Base-by-base conservation (phyloP, 2,797 vertebrate species). In the Erethizon dorsatum region DNA sequence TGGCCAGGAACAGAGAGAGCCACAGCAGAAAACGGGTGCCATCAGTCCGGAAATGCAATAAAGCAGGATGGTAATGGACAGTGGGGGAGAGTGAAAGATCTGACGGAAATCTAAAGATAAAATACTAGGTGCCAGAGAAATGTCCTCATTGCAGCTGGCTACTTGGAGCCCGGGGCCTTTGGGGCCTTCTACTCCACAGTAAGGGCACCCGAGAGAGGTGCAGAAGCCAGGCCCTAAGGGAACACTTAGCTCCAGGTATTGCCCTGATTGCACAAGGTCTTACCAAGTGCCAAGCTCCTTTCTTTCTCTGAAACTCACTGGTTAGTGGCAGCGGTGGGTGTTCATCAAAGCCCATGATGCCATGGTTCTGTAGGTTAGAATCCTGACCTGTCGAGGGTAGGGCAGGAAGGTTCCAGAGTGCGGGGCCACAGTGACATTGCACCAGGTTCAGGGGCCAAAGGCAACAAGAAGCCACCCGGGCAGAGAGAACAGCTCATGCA, bases 371-470 rank as follows among this genome's bases (percentile, higher is more conserved):
- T 56, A 14, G 5, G 20, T 45, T 26, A 28, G 28, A 26, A 1
- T 78, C 41, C 24, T 18, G 5, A 14, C 24, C 4, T 33, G 20
- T 0, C 0, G 1, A 82, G 83, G 26, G 4, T 3, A 7, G 12
- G 0, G 45, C 7, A 18, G n/a, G 41, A 17, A 61, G 41, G 75
- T n/a, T 93, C 54, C 63, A 56, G 50, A 69, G 47, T 14, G 17
- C 0, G 1, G 56, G 33, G n/a, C 3, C 28, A 0, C 2, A 50
- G 50, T 50, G 71, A 78, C 6, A 0, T 52, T 83, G 86, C 33
- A 61, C 8, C 8, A 67, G 93, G 65, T 37, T 33, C 22, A 28
- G 20, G 20, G 26, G 22, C 50, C 11, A 6, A 20, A 52, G 18
- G 67, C 18, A 56, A 20, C 0, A 3, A 65, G 73, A 78, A 63